A percentile compares a stretch with the other conserved stretches of the same genome.
Evolutionary conservation across 2,888 invertebrate species (phyloP).

Genomic region (Caenorhabditis sp.): DNA sequence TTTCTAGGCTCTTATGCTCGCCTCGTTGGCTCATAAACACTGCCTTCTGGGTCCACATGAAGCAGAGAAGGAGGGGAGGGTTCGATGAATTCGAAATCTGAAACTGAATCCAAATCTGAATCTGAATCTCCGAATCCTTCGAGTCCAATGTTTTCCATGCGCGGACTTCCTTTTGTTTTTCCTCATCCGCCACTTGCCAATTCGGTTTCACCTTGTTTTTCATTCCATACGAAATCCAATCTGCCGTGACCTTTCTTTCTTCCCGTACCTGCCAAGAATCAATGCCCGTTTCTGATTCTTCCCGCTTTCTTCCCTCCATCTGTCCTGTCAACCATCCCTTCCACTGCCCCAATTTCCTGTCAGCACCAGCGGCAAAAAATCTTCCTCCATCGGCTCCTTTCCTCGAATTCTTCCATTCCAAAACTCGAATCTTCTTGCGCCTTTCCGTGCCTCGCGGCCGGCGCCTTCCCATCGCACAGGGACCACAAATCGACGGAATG

Average conservation of each 20-base stretch:
- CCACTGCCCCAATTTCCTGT: slow-evolving; percentile 5
- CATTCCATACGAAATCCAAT: background rate
- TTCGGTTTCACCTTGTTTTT: background rate
- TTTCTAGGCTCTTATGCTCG: slow-evolving; percentile 20
- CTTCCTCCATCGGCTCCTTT: background rate
- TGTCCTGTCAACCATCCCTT: slow-evolving; percentile 8
- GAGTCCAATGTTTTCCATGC: too few species aligned
- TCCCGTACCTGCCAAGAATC: background rate
- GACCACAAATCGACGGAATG: slow-evolving; percentile 40
- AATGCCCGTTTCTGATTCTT: background rate
- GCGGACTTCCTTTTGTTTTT: background rate
- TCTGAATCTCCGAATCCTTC: background rate
- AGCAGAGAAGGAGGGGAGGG: too few species aligned
- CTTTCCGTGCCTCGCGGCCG: too few species aligned
- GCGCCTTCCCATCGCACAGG: background rate
- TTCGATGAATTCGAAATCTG: background rate
- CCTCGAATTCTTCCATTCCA: background rate
- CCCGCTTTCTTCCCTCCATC: background rate
- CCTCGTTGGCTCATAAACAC: slow-evolving; percentile 41
- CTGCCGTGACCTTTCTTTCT: background rate
- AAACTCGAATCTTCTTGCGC: slow-evolving; percentile 2
- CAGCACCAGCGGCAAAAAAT: slow-evolving; percentile 7
- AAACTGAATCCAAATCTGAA: background rate
- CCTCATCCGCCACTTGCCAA: background rate
- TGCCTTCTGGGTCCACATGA: background rate